Conservation (phyloP, 1,140 invertebrate genomes). For the Hyposmocoma kahamanoa region DNA sequence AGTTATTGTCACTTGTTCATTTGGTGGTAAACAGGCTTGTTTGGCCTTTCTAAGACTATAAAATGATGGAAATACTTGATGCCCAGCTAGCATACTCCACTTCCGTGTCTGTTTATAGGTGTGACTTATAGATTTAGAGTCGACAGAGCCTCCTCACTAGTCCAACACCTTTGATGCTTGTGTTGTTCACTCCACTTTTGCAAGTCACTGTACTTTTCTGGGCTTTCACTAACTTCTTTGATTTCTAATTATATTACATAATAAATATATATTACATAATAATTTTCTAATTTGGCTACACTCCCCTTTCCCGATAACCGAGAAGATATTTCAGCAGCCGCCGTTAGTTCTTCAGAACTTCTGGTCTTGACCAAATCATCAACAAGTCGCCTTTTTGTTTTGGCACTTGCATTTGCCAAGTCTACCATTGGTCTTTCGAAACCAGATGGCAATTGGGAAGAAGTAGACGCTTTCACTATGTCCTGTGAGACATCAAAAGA, state of each 20-base stretch:
- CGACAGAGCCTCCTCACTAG: conserved; percentile 13
- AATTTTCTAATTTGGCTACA: no score
- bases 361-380: neutral
- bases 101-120: conserved; percentile 13
- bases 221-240: neutral
- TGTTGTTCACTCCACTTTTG: neutral
- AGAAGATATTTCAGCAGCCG: neutral
- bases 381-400: conserved; percentile 2
- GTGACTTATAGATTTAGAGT: conserved; percentile 15
- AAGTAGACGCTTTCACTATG: neutral
- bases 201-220: neutral
- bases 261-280: no score
- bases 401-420: neutral
- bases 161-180: neutral
- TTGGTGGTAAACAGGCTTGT: conserved; percentile 11
- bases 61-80: conserved; percentile 3
- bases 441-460: neutral
- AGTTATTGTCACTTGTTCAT: conserved; percentile 7
- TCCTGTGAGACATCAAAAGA: neutral
- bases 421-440: neutral
- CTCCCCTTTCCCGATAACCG: neutral
- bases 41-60: conserved; percentile 6
- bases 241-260: no score
- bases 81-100: conserved; percentile 3
- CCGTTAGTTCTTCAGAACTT: neutral